Evolutionary conservation across 2,113 vertebrate species (phyloP).

Genomic region (Notarius lentiginosus): DNA sequence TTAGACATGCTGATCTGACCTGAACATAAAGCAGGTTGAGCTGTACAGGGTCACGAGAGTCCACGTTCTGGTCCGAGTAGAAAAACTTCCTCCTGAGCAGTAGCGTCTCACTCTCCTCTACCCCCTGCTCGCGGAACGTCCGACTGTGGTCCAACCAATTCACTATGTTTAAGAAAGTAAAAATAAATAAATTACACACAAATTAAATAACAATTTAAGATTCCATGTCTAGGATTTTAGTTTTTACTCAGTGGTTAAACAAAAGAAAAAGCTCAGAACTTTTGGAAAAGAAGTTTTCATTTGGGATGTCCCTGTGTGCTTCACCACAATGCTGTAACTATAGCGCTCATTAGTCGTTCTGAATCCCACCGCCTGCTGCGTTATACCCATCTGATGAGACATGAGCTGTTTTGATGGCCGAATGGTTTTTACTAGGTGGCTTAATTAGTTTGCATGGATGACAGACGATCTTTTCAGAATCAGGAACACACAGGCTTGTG

Average conservation of each 20-base stretch:
- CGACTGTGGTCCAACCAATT: constrained; percentile 98
- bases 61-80: constrained; percentile 98
- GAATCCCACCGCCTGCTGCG: neutral
- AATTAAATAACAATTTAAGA: neutral
- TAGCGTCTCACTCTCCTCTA: constrained; percentile 91
- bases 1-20: constrained; percentile 69
- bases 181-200: neutral
- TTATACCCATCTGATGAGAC: neutral
- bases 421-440: neutral
- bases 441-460: neutral
- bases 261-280: neutral
- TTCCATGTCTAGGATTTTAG: neutral
- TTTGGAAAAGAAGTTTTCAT: neutral
- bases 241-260: neutral
- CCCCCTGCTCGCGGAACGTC: constrained; percentile 94
- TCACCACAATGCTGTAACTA: neutral
- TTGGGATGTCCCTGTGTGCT: neutral
- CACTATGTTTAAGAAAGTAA: constrained; percentile 73
- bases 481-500: neutral
- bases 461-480: neutral
- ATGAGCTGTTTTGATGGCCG: neutral
- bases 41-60: constrained; percentile 95
- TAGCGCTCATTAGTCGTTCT: neutral
- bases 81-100: constrained; percentile 95
- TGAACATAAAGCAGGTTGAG: constrained; percentile 98